Evolutionary conservation across 2,113 vertebrate genomes (phyloP).

Genomic region (Dromaius novaehollandiae): DNA sequence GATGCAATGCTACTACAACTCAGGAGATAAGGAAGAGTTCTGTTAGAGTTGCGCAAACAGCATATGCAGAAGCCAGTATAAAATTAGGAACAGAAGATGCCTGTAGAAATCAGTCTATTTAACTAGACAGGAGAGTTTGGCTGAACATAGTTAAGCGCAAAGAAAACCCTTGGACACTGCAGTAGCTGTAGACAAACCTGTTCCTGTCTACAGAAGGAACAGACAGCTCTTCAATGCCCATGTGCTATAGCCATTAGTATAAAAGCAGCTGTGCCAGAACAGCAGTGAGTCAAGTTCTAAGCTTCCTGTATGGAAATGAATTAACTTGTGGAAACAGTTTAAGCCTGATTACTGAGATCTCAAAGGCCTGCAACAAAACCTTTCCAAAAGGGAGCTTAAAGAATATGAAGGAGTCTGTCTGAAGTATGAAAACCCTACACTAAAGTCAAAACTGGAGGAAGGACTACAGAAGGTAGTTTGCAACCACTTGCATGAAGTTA

Average conservation of each 20-base stretch:
- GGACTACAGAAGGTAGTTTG: neutral
- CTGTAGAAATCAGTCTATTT: neutral
- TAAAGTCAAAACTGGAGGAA: neutral
- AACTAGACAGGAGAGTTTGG: neutral
- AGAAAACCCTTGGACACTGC: neutral
- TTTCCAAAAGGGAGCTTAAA: neutral
- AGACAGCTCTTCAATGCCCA: neutral
- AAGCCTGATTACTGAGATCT: neutral
- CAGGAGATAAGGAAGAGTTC: neutral
- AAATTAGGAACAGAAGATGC: neutral
- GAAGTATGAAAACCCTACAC: neutral
- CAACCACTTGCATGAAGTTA: neutral
- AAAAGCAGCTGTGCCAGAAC: neutral
- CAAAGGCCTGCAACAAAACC: neutral
- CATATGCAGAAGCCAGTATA: neutral
- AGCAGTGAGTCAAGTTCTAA: neutral
- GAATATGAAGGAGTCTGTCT: neutral
- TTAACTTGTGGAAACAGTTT: neutral
- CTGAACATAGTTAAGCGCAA: neutral
- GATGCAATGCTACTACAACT: neutral
- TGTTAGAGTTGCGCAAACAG: neutral
- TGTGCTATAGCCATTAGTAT: neutral
- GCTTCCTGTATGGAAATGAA: neutral
- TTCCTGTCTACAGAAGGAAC: conserved; percentile 14
- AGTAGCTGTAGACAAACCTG: neutral